A percentile compares a stretch with the other conserved stretches of the same genome.
Evolutionary conservation across 2,113 vertebrate genomes (phyloP).

Genomic region (Lepisosteus osseus): DNA sequence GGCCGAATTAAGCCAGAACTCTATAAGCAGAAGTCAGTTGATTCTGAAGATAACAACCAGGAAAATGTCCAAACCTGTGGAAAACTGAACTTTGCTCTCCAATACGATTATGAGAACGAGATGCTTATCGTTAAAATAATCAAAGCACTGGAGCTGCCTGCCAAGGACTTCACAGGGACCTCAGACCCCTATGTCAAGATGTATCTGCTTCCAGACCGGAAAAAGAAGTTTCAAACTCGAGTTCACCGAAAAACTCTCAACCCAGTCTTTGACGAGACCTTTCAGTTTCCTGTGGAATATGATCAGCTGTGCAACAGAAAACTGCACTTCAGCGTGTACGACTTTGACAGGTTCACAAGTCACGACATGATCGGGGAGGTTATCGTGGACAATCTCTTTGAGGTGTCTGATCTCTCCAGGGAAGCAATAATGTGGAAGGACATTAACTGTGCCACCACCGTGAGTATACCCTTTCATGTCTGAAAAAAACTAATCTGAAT

Average conservation of each 20-base stretch:
- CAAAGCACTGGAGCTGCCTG: constrained; percentile 91
- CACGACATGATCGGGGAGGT: constrained; percentile 98
- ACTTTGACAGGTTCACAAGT: constrained; percentile 98
- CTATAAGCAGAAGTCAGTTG: constrained; percentile 96
- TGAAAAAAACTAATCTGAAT: neutral
- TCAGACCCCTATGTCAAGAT: constrained; percentile 97
- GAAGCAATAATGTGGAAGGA: constrained; percentile 96
- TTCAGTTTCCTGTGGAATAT: constrained; percentile 88
- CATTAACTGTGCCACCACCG: constrained; percentile 88
- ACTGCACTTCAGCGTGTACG: constrained; percentile 94
- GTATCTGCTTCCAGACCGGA: constrained; percentile 93
- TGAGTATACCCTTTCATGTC: constrained; percentile 66
- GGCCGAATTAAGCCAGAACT: constrained; percentile 95
- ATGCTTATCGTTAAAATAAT: constrained; percentile 86
- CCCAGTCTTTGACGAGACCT: constrained; percentile 88
- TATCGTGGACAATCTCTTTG: constrained; percentile 95
- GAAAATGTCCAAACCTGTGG: constrained; percentile 86
- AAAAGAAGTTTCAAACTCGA: constrained; percentile 96
- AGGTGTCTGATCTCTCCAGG: constrained; percentile 92
- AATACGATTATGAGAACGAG: constrained; percentile 90
- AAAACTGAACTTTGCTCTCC: constrained; percentile 88
- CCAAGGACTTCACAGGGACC: constrained; percentile 93
- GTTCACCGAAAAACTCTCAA: constrained; percentile 96
- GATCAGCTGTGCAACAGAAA: constrained; percentile 90
- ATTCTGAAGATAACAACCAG: constrained; percentile 79